Percentiles rank a stretch among this genome's conserved stretches.
These are phyloP conservation scores for Clarias gariepinus DNA, from an alignment of 2,113 vertebrate genomes.

Conservation along the genomic window DNA sequence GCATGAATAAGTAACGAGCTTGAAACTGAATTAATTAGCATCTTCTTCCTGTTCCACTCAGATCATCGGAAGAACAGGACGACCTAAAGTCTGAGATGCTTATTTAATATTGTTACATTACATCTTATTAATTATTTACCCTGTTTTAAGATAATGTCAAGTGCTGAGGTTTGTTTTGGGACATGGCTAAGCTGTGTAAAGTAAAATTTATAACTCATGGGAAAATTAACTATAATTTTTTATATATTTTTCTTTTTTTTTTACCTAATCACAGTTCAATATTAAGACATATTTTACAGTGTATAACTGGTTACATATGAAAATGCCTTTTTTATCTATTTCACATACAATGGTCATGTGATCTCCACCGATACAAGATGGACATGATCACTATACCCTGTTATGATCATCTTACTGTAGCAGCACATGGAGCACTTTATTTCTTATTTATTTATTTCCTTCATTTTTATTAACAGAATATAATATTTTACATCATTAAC, in stretches of 20 bases:
- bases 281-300: neutral
- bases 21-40: slow-evolving; percentile 27
- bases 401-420: neutral
- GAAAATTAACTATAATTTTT: neutral
- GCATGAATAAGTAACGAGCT: slow-evolving; percentile 51
- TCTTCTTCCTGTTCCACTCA: slow-evolving; percentile 10
- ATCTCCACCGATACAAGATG: neutral
- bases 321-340: too few species aligned
- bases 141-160: neutral
- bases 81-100: neutral
- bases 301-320: too few species aligned
- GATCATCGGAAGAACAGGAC: neutral
- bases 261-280: neutral
- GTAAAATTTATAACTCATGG: neutral
- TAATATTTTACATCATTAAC: neutral
- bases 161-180: neutral
- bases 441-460: neutral
- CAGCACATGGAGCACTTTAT: neutral
- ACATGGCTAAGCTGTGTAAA: neutral
- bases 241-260: neutral
- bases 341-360: neutral
- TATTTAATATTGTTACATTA: neutral
- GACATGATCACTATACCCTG: neutral
- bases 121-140: slow-evolving; percentile 10
- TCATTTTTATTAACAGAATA: neutral